A percentile compares a stretch with the other conserved stretches of the same genome.
phyloP scores from a whole-genome alignment of 64 coral and sea anemone genomes.

The Actinia tenebrosa region DNA sequence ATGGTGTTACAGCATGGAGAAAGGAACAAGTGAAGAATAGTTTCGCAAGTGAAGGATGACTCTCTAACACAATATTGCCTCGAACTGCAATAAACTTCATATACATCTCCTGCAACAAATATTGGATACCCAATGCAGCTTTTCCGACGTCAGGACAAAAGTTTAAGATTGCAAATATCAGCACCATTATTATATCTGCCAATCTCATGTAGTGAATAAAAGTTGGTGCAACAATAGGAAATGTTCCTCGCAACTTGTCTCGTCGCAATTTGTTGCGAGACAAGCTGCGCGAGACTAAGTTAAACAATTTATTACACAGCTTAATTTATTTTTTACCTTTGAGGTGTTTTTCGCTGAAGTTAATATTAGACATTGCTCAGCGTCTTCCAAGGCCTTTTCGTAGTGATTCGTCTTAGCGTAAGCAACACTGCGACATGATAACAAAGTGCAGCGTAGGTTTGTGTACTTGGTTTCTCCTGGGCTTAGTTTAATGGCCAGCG shows the following conservation, averaged over 20 bases:
- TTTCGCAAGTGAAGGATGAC: neutral
- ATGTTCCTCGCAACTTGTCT: too few species aligned
- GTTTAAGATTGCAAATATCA: too few species aligned
- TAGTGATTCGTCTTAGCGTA: constrained; percentile 19
- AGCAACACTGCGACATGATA: constrained; percentile 29
- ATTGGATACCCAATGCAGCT: too few species aligned
- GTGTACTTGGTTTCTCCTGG: constrained; percentile 5
- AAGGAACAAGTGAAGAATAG: neutral
- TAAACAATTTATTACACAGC: too few species aligned
- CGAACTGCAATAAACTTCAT: neutral
- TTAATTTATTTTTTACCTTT: neutral
- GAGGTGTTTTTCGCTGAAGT: neutral
- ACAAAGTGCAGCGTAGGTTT: constrained; percentile 27
- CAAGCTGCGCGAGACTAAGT: too few species aligned
- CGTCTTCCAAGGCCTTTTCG: constrained; percentile 28
- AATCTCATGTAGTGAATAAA: too few species aligned
- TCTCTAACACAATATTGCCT: neutral
- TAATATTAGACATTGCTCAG: constrained; percentile 29
- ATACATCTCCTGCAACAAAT: neutral
- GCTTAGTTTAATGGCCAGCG: constrained; percentile 32
- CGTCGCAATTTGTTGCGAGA: too few species aligned
- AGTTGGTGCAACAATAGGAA: too few species aligned
- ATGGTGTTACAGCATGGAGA: neutral
- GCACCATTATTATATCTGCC: too few species aligned
- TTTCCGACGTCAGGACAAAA: too few species aligned